A percentile compares a stretch with the other conserved stretches of the same genome.
Conservation (phyloP, 2,113 vertebrate species). For the Cisticola juncidis region DNA sequence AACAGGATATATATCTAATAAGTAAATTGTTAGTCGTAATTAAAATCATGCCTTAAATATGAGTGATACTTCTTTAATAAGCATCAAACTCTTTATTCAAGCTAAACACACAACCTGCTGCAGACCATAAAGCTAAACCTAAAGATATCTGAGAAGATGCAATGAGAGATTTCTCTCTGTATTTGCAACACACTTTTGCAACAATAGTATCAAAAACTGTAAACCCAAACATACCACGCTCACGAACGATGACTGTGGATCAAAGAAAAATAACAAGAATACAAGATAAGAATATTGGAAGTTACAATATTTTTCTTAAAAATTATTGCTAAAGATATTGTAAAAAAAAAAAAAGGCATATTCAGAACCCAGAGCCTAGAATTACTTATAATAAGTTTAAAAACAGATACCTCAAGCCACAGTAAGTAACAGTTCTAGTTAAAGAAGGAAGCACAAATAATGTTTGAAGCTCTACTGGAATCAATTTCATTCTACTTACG, state of each 20-base stretch:
- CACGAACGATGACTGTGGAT: slow-evolving; percentile 96
- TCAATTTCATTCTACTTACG: slow-evolving; percentile 81
- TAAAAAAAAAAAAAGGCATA: not conserved
- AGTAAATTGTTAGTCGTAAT: slow-evolving; percentile 53
- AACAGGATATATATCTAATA: slow-evolving; percentile 48
- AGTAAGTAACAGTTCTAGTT: not conserved
- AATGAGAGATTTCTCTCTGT: slow-evolving; percentile 63
- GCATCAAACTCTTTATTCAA: slow-evolving; percentile 61
- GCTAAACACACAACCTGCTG: slow-evolving; percentile 67
- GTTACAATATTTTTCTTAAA: slow-evolving; percentile 50
- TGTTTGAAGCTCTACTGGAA: slow-evolving; percentile 16
- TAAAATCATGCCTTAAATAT: slow-evolving; percentile 69
- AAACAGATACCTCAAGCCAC: not conserved
- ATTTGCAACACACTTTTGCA: slow-evolving; percentile 61
- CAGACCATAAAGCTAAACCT: slow-evolving; percentile 64
- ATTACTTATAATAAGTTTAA: not conserved
- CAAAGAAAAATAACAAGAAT: slow-evolving; percentile 74
- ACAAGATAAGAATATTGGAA: slow-evolving; percentile 86
- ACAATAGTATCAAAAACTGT: slow-evolving; percentile 59
- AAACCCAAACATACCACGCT: slow-evolving; percentile 89
- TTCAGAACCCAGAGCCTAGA: not conserved
- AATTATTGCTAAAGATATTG: slow-evolving; percentile 40
- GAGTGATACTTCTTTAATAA: slow-evolving; percentile 58
- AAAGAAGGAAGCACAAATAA: slow-evolving; percentile 8
- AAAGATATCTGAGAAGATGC: slow-evolving; percentile 38